Evolutionary conservation across 2,888 invertebrate species (phyloP), one percentile per base, ranked within the genome.

Genomic region (Agrotis exclamationis): DNA sequence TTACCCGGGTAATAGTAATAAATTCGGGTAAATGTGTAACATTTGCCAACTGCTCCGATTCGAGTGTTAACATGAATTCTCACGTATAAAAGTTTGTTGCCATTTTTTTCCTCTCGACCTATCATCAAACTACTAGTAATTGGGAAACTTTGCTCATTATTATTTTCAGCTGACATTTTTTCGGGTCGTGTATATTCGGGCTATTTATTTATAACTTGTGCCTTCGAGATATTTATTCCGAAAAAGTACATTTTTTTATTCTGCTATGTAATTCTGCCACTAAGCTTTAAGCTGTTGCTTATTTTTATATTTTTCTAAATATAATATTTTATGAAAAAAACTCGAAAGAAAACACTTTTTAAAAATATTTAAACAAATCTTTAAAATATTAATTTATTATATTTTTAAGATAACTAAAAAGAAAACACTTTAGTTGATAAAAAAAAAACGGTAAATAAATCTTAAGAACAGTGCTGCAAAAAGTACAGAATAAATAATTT

Each of bases 81-180:
- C 80, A 80, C 77, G 82, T 81, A 81, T 63, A 58, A 70, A 89
- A 92, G 86, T 91, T 91, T 87, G 87, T 85, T 82, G 54, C 69
- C 54, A 73, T 88, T 82, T 92, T 92, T 90, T 90, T 86, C 85
- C 89, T 90, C 87, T 85, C 86, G 71, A 86, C 86, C 87, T 87
- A 89, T 92, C 92, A 90, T 88, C 87, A 88, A 94, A 94, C 94
- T 95, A 94, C 9, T 92, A 89, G 90, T 95, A 95, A 95, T 95
- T 95, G 95, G 94, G 87, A 93, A 96, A 95, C 84, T 96, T 96
- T 89, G 88, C 93, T 95, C 95, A 95, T 96, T 95, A 96, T 94
- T 92, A 94, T 94, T 93, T 93, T 93, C 79, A 91, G 88, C 80
- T 84, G 85, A 91, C 87, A 89, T 90, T 91, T 89, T 89, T 88